These are phyloP conservation scores for Diaperis boleti DNA, from an alignment of 2,888 invertebrate species.

Conservation along the genomic window DNA sequence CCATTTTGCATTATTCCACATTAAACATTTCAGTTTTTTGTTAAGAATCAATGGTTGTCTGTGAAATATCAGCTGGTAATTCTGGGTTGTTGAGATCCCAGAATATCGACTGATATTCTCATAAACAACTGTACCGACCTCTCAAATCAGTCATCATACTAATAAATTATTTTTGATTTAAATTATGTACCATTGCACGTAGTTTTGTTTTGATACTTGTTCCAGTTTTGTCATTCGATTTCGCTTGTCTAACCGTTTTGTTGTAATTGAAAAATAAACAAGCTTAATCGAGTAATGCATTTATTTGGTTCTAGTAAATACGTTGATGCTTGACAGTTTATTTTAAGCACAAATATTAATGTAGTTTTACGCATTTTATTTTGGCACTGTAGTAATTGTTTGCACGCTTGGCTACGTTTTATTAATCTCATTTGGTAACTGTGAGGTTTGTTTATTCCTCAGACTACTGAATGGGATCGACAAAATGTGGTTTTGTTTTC, in stretches of 20 bases:
- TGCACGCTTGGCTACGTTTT: slow-evolving; percentile 70
- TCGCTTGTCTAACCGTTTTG: slow-evolving; percentile 49
- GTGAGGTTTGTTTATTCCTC: slow-evolving; percentile 83
- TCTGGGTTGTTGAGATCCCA: slow-evolving; percentile 84
- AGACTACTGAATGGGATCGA: slow-evolving; percentile 90
- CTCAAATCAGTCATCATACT: slow-evolving; percentile 46
- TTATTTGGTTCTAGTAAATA: background rate
- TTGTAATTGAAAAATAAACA: slow-evolving; percentile 37
- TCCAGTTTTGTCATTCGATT: slow-evolving; percentile 30
- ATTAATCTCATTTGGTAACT: slow-evolving; percentile 99
- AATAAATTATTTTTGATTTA: slow-evolving; percentile 23
- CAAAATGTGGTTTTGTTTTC: slow-evolving; percentile 71
- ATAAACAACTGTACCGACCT: slow-evolving; percentile 62
- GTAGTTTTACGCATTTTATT: slow-evolving; percentile 18
- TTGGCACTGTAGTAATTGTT: slow-evolving; percentile 48
- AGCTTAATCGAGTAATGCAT: slow-evolving; percentile 1
- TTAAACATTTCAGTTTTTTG: slow-evolving; percentile 26
- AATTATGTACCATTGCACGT: slow-evolving; percentile 23
- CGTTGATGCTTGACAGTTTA: slow-evolving; percentile 3
- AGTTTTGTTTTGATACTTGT: slow-evolving; percentile 45
- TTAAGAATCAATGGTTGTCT: slow-evolving; percentile 59
- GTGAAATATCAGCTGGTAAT: slow-evolving; percentile 99
- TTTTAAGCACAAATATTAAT: no score
- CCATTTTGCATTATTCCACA: no score
- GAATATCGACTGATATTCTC: slow-evolving; percentile 88